Base-by-base conservation (phyloP, 2,888 invertebrate genomes). In the Dasysyrphus tricinctus region DNA sequence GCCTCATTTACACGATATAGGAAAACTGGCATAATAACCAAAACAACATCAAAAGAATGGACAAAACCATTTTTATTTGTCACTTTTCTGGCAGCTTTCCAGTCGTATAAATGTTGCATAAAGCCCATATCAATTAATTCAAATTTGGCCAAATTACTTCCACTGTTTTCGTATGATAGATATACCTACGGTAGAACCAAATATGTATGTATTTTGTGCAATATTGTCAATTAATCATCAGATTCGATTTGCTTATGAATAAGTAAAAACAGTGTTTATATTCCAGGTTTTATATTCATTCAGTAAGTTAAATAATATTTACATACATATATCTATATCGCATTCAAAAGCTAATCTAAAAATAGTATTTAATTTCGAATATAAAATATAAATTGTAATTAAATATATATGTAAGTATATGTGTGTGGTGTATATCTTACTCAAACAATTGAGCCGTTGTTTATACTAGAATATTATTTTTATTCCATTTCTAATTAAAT, bases 401-500 rank as follows among this genome's bases (percentile, higher is more conserved):
- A 24, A 24, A 24, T 3, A 24, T 1, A 2, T 24, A n/a, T 16
- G 57, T 47, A 16, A n/a, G n/a, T 32, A 37, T 39, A 49, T 12
- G 32, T 12, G n/a, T 51, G 51, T 51, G 12, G 12, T 51, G 12
- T 12, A 9, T 8, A 24, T 54, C 1, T 32, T 24, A 49, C 49
- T 51, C 51, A 57, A 39, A 42, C 47, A 39, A 19, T 59, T 29
- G 16, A 5, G 24, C 42, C 29, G 29, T 61, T 61, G 61, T 42
- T 61, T 54, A 54, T 51, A 16, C 1, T 1, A 49, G 4, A 34
- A n/a, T 57, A 11, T 16, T 39, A 59, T 63, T 63, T 44, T 65
- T 78, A 59, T 59, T 59, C 12, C 3, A 69, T 69, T 57, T 75
- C 61, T 51, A 75, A 81, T 81, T 81, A 59, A 72, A 77, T 77